Evolutionary conservation across 2,888 invertebrate genomes (phyloP), one percentile per base, ranked within the genome.

Genomic region (Esperia sulphurella): DNA sequence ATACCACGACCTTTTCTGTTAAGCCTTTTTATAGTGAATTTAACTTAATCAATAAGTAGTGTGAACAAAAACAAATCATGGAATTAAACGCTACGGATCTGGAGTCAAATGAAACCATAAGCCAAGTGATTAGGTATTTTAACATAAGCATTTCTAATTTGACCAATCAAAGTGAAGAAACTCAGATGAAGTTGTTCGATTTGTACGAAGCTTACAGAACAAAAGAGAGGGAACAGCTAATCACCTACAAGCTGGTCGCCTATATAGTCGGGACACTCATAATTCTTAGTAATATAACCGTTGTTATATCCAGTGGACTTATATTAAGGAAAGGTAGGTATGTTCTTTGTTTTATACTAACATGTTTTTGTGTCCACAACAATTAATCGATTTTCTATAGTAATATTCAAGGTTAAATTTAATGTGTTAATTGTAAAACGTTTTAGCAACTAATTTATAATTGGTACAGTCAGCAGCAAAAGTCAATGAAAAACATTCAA

Each of bases 251-350:
- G 65, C 77, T 89, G 41, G 76, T 92, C 31, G 91, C 92, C 28
- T 92, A 92, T 48, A 59, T 90, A 10, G 69, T 93, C 41, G 92
- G 91, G 6, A 71, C 79, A 1, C 59, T 92, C 12, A 92, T 92
- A 40, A 90, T 92, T 45, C 55, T 91, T 21, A 80, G 92, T 50
- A 93, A 93, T 73, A 69, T 92, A 30, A 84, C 90, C 6, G 92
- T 93, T n/a, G 92, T 93, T 10, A 75, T 93, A 48, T 93, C 93
- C n/a, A 93, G 93, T 70, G 93, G 92, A 46, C 75, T 93, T 2
- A 91, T 93, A 58, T 76, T 93, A 28, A 91, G 83, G 68, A 92
- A 91, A 87, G 92, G 93, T 93, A 80, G 68, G 67, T 29, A n/a
- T n/a, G n/a, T n/a, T n/a, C n/a, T n/a, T n/a, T n/a, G n/a, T n/a